Evolutionary conservation across 2,113 vertebrate genomes (phyloP), one percentile per base, ranked within the genome.

Genomic region (Laticauda laticaudata): DNA sequence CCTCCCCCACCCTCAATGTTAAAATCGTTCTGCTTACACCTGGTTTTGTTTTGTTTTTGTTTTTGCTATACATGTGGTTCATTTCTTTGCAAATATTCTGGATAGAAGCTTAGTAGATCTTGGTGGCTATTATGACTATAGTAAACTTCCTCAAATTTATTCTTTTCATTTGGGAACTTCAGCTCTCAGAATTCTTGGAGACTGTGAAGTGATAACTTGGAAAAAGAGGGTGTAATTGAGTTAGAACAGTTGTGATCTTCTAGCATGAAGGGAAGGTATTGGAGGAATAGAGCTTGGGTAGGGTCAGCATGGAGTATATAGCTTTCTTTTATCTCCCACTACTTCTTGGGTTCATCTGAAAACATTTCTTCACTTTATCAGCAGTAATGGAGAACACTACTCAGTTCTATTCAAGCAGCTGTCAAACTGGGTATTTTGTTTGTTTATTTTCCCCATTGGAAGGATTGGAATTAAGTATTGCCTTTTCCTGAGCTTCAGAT

Each of bases 1-100:
- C 20, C 26, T 4, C 26, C 14, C 10, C 0, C 3, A 34, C 39
- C 81, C 0, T 21, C 92, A 93, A 6, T 95, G 91, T 93, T 56
- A 29, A 91, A 91, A 57, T 91, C 0, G 1, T 92, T 88, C 61
- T 93, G 94, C 88, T 96, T 89, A 81, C 0, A 29, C 86, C 93
- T 95, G 94, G 93, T 45, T 2, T 43, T 45, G 3, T 4, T 48
- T 48, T 51, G 48, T 51, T 51, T 0, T 48, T 51, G 8, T 11
- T 88, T n/a, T 64, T 86, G 92, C 93, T 24, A 93, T 88, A 29
- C 43, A 92, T 92, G 69, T 87, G 21, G 26, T 91, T 93, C 93
- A 29, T 96, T 95, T 45, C 88, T 91, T 90, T 56, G 85, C 86
- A 91, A 94, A 55, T 91, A 85, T 95, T 89, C 88, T 0, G 75